A percentile compares a stretch with the other conserved stretches of the same genome.
phyloP scores from a whole-genome alignment of 2,797 vertebrate species.

The Chromobotia macracanthus region DNA sequence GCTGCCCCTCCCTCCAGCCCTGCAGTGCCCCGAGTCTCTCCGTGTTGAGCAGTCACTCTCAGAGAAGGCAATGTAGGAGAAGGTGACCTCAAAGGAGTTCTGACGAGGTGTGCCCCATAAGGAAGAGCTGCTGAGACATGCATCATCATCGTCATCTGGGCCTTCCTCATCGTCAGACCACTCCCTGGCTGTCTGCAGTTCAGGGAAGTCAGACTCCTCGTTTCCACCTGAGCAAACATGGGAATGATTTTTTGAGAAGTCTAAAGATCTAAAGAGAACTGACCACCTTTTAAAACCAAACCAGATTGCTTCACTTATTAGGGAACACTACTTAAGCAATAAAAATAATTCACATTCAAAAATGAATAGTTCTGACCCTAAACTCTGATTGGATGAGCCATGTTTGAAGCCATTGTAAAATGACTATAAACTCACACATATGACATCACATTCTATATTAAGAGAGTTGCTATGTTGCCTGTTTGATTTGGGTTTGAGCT shows the following conservation, averaged over 20 bases:
- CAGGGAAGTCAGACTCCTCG: conserved; percentile 87
- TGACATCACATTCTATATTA: no score
- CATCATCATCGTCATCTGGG: conserved; percentile 63
- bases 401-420: no score
- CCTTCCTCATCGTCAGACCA: conserved; percentile 85
- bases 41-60: conserved; percentile 68
- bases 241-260: background rate
- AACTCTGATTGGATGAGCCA: no score
- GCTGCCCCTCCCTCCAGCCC: conserved; percentile 62
- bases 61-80: conserved; percentile 89
- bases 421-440: no score
- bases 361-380: no score
- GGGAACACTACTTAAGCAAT: no score
- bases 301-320: no score
- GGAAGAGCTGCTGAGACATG: conserved; percentile 70
- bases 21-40: conserved; percentile 55
- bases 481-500: no score
- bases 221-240: conserved; percentile 78
- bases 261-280: background rate
- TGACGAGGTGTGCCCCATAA: conserved; percentile 86
- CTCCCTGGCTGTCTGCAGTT: conserved; percentile 86
- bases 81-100: conserved; percentile 84
- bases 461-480: no score
- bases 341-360: no score
- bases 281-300: no score